Percentiles rank a stretch among this genome's conserved stretches.
Conservation (phyloP, 2,797 vertebrate species). For the Parauchenoglanis punctatus region DNA sequence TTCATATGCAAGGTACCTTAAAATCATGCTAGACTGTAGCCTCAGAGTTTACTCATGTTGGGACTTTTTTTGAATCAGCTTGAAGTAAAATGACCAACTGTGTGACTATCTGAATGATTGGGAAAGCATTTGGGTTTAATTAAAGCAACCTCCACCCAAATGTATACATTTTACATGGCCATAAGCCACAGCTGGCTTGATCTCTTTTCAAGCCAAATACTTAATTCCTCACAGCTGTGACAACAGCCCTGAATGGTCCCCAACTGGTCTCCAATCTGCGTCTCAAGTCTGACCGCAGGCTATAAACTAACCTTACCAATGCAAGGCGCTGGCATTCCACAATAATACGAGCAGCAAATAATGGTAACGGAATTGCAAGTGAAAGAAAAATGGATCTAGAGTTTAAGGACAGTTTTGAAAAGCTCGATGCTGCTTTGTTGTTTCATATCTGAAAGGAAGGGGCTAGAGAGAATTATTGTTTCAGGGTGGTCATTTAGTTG, state of each 20-base stretch:
- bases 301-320: constrained; percentile 13
- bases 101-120: neutral
- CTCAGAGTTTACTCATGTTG: neutral
- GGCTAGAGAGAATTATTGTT: constrained; percentile 3
- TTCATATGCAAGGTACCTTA: neutral
- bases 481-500: neutral
- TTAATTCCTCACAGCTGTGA: constrained; percentile 77
- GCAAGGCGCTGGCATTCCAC: constrained; percentile 32
- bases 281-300: constrained; percentile 41
- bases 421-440: neutral
- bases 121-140: constrained; percentile 2
- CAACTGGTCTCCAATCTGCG: constrained; percentile 37
- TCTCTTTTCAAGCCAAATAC: constrained; percentile 65
- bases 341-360: constrained; percentile 12
- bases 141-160: constrained; percentile 27
- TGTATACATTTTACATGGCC: constrained; percentile 39
- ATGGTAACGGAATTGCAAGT: constrained; percentile 7
- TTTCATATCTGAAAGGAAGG: neutral
- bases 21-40: neutral
- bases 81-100: neutral
- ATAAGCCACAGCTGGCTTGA: constrained; percentile 34
- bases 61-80: neutral
- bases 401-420: constrained; percentile 19
- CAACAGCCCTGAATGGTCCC: constrained; percentile 67
- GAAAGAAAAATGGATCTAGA: constrained; percentile 5